phyloP scores from a whole-genome alignment of 2,113 vertebrate species.

The Chlorodrepanis virens region DNA sequence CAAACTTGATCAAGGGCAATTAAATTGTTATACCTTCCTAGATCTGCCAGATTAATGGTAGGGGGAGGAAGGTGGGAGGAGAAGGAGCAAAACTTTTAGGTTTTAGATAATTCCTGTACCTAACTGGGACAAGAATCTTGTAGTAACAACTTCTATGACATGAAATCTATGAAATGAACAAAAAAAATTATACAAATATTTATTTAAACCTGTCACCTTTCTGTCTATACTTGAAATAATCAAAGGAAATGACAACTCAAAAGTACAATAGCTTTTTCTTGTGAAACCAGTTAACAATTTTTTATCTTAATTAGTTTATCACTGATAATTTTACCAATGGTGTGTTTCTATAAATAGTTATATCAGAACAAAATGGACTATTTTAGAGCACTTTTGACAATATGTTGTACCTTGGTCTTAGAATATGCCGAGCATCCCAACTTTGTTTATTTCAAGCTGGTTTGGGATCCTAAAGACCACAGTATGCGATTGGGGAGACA shows the following conservation, averaged over 20 bases:
- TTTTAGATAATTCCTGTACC: neutral
- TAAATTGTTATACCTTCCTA: neutral
- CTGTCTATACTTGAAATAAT: neutral
- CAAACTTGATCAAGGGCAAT: neutral
- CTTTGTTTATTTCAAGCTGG: neutral
- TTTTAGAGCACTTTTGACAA: neutral
- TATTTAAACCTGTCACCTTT: neutral
- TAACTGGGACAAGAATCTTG: neutral
- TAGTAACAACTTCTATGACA: neutral
- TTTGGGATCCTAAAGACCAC: neutral
- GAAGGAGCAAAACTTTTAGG: neutral
- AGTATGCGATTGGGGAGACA: neutral
- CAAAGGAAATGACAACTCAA: neutral
- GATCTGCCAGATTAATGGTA: neutral
- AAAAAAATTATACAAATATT: neutral
- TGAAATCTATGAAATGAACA: neutral
- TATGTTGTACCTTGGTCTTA: neutral
- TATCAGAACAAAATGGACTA: neutral
- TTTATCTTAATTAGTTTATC: neutral
- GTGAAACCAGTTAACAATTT: neutral
- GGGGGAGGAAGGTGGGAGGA: neutral
- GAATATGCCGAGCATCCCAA: neutral
- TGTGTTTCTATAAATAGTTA: neutral
- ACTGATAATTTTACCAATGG: neutral
- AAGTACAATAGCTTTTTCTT: neutral